Conservation (phyloP, 2,113 vertebrate species). For the Delphinus delphis region DNA sequence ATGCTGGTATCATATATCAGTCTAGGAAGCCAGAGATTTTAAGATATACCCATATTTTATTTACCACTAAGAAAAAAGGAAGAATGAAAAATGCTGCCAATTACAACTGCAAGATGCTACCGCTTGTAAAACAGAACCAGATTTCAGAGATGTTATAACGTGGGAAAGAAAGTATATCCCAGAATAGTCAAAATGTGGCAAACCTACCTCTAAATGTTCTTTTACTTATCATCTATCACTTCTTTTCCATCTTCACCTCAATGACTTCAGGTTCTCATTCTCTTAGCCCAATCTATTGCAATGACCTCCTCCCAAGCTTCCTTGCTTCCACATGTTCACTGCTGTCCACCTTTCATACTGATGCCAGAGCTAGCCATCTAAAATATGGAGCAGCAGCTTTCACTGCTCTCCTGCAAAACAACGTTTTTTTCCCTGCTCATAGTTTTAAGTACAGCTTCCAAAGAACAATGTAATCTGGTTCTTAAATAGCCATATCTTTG, state of each 20-base stretch:
- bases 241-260: neutral
- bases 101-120: neutral
- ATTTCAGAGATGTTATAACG: neutral
- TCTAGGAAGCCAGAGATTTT: neutral
- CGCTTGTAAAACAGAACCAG: neutral
- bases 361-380: neutral
- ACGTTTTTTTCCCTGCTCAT: neutral
- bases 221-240: neutral
- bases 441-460: neutral
- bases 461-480: slow-evolving; percentile 23
- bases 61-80: neutral
- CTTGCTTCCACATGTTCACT: neutral
- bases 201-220: neutral
- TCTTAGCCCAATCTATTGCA: neutral
- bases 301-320: neutral
- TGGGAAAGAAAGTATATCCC: neutral
- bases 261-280: neutral
- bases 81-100: neutral
- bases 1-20: neutral
- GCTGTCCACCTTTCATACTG: neutral
- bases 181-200: neutral
- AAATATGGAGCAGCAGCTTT: neutral
- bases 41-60: slow-evolving; percentile 29
- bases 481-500: neutral
- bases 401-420: neutral